These are phyloP conservation scores for Luehdorfia chinensis DNA, from an alignment of 1,140 invertebrate species.

Conservation along the genomic window DNA sequence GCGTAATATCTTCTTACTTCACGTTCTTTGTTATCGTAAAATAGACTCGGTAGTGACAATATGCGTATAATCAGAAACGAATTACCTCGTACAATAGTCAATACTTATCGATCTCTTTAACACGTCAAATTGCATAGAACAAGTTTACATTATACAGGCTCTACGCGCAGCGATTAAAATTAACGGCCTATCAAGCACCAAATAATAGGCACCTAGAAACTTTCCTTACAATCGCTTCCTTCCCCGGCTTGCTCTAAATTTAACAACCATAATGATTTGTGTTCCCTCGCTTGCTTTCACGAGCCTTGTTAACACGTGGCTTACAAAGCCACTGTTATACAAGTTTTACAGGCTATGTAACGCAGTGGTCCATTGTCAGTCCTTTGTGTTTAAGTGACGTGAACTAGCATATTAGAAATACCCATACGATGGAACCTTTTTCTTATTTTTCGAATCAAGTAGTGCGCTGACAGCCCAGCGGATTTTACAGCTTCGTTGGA, in stretches of 20 bases:
- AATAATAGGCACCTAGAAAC: conserved; percentile 1
- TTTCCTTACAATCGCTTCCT: conserved; percentile 1
- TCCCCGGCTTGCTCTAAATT: conserved; percentile 5
- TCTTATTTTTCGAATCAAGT: too few species aligned
- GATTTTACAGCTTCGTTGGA: too few species aligned
- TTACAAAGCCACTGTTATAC: neutral
- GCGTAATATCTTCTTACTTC: too few species aligned
- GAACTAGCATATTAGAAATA: too few species aligned
- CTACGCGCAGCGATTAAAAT: neutral
- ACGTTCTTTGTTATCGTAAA: too few species aligned
- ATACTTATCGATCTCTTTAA: neutral
- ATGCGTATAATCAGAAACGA: too few species aligned
- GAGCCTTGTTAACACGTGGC: conserved; percentile 5
- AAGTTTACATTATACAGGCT: too few species aligned
- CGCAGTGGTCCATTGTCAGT: neutral
- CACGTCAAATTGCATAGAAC: neutral
- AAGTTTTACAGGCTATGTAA: neutral
- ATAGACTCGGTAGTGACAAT: too few species aligned
- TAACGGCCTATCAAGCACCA: neutral
- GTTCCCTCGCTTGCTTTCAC: neutral
- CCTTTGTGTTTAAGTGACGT: neutral
- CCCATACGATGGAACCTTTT: too few species aligned
- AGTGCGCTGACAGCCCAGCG: too few species aligned
- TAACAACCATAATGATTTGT: conserved; percentile 1
- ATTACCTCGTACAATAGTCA: too few species aligned